These are phyloP conservation scores for Lycodopsis pacificus DNA, from an alignment of 2,797 vertebrate species.

Conservation along the genomic window DNA sequence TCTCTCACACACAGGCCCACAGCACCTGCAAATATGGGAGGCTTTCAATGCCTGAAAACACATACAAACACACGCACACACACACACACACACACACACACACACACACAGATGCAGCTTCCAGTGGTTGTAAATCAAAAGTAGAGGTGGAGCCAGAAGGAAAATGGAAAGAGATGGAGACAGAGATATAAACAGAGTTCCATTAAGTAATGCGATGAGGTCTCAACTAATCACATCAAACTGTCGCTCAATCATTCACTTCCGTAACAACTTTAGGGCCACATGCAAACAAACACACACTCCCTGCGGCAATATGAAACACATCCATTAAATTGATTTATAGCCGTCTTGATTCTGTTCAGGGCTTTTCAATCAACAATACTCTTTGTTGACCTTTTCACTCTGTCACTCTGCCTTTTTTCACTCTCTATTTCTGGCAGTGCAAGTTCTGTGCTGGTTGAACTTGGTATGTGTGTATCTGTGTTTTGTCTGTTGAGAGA, in stretches of 20 bases:
- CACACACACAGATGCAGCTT: conserved; percentile 6
- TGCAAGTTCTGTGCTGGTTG: conserved; percentile 24
- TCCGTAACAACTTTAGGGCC: conserved; percentile 35
- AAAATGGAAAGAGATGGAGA: conserved; percentile 55
- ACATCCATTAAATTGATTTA: conserved; percentile 53
- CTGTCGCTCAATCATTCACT: conserved; percentile 47
- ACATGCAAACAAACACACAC: conserved; percentile 13
- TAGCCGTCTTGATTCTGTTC: conserved; percentile 32
- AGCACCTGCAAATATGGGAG: conserved; percentile 9
- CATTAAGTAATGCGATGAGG: conserved; percentile 71
- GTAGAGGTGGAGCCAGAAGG: conserved; percentile 44
- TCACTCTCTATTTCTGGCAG: conserved; percentile 50
- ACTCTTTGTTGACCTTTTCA: conserved; percentile 42
- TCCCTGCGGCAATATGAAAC: conserved; percentile 18
- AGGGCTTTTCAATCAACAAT: conserved; percentile 54
- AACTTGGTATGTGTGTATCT: conserved; percentile 29
- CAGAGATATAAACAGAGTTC: conserved; percentile 50
- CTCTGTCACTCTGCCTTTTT: background rate
- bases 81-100: background rate
- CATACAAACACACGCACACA: too few species aligned
- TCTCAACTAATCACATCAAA: conserved; percentile 66
- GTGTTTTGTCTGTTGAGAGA: conserved; percentile 43
- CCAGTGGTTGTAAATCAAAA: conserved; percentile 63
- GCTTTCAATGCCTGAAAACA: conserved; percentile 8
- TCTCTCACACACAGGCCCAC: background rate